Evolutionary conservation across 2,113 vertebrate genomes (phyloP), one percentile per base, ranked within the genome.

Genomic region (Tachysurus vachellii): DNA sequence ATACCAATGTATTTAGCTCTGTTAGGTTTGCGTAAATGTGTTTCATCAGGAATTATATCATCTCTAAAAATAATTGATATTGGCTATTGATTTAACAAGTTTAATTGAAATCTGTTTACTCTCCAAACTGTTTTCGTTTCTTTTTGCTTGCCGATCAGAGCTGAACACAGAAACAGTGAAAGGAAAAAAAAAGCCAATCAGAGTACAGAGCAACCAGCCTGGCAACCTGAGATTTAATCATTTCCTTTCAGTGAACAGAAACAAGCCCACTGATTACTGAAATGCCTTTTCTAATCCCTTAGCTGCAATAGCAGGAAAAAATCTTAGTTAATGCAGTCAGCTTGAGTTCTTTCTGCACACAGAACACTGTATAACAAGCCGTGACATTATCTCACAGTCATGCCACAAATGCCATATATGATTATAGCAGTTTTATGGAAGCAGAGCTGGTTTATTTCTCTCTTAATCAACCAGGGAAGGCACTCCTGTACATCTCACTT

Each of bases 251-350:
- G 76, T 80, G 85, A 80, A 86, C 62, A 13, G 61, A 80, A 86
- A 68, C 76, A 70, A 86, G 62, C 50, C 14, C 11, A 5, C 76
- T 56, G 70, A 86, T 80, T 56, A 70, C 76, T 57, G 70, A 68
- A 86, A 53, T 80, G 76, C 31, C 85, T 86, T 80, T 62, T 86
- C 75, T 56, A 80, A 86, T 86, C 62, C 76, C 62, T 80, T 50
- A 66, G 61, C 62, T 50, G 73, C 57, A 62, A 77, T 62, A 53
- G 44, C 26, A 85, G 47, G 21, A n/a, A 50, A 64, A 80, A 21
- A 16, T 70, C 44, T 79, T 85, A 66, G 57, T 85, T 54, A 53
- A n/a, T 70, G 21, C 64, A 8, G 61, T 64, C 85, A 80, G 47
- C 31, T 42, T 56, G 61, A 42, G 28, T 68, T 86, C 50, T 36